Percentiles rank a stretch among this genome's conserved stretches.
These are phyloP conservation scores for Drosophila anomalipes DNA, from an alignment of 2,888 invertebrate species.

Conservation along the genomic window DNA sequence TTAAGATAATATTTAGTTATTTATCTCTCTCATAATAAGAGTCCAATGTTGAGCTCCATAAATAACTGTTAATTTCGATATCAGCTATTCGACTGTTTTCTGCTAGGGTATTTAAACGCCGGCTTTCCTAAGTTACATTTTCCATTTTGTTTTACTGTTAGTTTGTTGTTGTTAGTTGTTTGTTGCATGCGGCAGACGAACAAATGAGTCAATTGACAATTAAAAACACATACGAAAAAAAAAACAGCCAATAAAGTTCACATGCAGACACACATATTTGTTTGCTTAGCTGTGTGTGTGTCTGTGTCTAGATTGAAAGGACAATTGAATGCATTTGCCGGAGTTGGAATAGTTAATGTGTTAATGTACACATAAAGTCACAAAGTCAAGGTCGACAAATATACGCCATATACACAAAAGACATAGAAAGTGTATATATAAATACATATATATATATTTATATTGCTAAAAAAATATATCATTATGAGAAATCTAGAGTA, in stretches of 20 bases:
- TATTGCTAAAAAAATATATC: neutral
- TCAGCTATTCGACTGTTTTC: neutral
- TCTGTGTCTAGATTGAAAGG: constrained; percentile 28
- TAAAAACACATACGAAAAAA: constrained; percentile 50
- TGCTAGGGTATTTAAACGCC: neutral
- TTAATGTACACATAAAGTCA: constrained; percentile 42
- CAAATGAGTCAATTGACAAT: constrained; percentile 60
- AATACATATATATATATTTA: neutral
- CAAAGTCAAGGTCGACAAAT: constrained; percentile 43
- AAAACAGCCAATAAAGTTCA: constrained; percentile 1
- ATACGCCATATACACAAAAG: neutral
- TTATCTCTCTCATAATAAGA: neutral
- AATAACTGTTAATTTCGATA: neutral
- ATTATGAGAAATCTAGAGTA: neutral
- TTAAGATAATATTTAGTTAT: neutral
- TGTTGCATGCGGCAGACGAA: constrained; percentile 64
- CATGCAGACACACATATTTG: constrained; percentile 16
- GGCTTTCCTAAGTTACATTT: neutral
- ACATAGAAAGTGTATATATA: neutral
- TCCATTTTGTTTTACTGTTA: constrained; percentile 14
- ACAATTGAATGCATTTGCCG: constrained; percentile 41
- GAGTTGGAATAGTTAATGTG: constrained; percentile 38
- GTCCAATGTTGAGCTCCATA: neutral
- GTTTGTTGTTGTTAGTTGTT: constrained; percentile 24
- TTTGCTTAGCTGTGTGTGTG: neutral